phyloP scores from a whole-genome alignment of 30 jellyfish, hydroid and myxozoan genomes.

The Aurelia sp. region DNA sequence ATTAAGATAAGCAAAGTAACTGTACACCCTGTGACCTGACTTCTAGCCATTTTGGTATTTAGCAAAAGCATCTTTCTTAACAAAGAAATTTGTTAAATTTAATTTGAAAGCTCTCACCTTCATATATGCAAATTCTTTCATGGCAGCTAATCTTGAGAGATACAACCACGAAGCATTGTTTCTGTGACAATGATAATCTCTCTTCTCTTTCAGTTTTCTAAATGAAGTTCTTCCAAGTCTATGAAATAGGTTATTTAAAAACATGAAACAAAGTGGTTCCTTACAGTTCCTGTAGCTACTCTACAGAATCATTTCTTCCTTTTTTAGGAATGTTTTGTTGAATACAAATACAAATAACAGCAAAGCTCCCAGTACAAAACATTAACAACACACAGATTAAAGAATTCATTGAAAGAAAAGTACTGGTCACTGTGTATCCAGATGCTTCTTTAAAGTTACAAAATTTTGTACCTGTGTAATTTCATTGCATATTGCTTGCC shows the following conservation, averaged over 20 bases:
- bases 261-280: too few relatives aligned
- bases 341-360: too few relatives aligned
- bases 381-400: not conserved
- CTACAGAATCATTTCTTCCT: too few relatives aligned
- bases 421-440: not conserved
- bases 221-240: constrained; percentile 98
- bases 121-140: constrained; percentile 94
- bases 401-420: not conserved
- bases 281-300: too few relatives aligned
- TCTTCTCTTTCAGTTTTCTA: constrained; percentile 89
- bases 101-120: constrained; percentile 51
- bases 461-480: constrained; percentile 79
- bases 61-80: too few relatives aligned
- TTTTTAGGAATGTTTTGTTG: too few relatives aligned
- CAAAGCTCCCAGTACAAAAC: not conserved
- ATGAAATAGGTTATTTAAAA: not conserved
- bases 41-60: too few relatives aligned
- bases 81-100: too few relatives aligned
- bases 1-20: too few relatives aligned
- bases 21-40: too few relatives aligned
- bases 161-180: constrained; percentile 89
- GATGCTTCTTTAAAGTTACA: too few relatives aligned
- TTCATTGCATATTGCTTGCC: constrained; percentile 97
- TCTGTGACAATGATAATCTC: constrained; percentile 93
- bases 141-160: constrained; percentile 95